phyloP scores from a whole-genome alignment of 2,888 invertebrate genomes.

The Muscina levida region DNA sequence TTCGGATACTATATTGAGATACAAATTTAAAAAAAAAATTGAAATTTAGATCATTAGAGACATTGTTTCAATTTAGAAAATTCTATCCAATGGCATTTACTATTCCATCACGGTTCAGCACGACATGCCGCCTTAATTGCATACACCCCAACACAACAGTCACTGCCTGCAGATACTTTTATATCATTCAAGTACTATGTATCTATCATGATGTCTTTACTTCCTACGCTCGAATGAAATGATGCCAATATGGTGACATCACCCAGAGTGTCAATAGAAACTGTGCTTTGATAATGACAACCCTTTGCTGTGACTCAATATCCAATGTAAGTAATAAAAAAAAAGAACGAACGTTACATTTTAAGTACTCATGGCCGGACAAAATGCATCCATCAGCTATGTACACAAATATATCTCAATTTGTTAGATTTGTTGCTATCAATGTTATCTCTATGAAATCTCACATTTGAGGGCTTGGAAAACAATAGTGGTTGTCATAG shows the following conservation, averaged over 20 bases:
- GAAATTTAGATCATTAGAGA: no score
- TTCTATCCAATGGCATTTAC: no score
- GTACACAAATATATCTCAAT: slow-evolving; percentile 15
- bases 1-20: no score
- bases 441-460: slow-evolving; percentile 23
- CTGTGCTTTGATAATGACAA: slow-evolving; percentile 15
- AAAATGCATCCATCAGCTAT: slow-evolving; percentile 11
- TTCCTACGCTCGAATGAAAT: neutral
- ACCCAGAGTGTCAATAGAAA: slow-evolving; percentile 15
- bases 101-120: no score
- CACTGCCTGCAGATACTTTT: no score
- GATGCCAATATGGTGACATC: slow-evolving; percentile 29
- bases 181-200: no score
- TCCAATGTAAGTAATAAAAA: no score
- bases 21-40: no score
- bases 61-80: no score
- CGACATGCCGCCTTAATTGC: no score
- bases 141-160: no score
- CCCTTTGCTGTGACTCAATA: slow-evolving; percentile 10
- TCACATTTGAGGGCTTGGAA: slow-evolving; percentile 6
- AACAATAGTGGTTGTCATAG: slow-evolving; percentile 3
- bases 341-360: neutral
- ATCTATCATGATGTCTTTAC: neutral
- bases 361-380: neutral
- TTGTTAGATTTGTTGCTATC: neutral